A percentile compares a stretch with the other conserved stretches of the same genome.
Conservation (phyloP, 1,140 invertebrate genomes). For the Liolophura sinensis region DNA sequence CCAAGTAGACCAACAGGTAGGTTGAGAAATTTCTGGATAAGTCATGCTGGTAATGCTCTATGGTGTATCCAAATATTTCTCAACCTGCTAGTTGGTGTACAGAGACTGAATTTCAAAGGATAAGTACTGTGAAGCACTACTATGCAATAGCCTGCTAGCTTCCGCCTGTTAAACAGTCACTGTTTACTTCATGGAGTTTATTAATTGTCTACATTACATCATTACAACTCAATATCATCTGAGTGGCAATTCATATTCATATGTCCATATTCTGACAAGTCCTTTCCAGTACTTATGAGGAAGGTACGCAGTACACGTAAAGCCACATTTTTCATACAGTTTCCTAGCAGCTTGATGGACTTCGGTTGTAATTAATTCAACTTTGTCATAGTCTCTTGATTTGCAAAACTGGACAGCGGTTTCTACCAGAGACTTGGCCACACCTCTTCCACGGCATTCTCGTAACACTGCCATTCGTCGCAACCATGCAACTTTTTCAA, state of each 20-base stretch:
- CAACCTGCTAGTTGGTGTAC: no score
- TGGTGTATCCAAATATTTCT: no score
- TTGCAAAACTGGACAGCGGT: slow-evolving; percentile 22
- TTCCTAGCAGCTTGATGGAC: slow-evolving; percentile 26
- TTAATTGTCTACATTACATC: neutral
- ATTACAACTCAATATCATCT: neutral
- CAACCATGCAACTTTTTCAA: slow-evolving; percentile 26
- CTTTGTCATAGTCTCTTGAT: slow-evolving; percentile 14
- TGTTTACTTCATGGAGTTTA: no score
- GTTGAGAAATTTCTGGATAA: no score
- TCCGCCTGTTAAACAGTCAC: no score
- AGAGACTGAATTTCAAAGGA: no score
- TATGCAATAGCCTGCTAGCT: no score
- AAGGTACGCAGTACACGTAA: slow-evolving; percentile 15
- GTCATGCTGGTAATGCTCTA: no score
- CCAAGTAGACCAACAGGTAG: no score
- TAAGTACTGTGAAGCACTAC: no score
- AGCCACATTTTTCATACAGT: slow-evolving; percentile 25
- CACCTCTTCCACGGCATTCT: slow-evolving; percentile 22
- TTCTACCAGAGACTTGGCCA: slow-evolving; percentile 25
- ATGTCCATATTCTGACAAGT: slow-evolving; percentile 24
- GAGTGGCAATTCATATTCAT: slow-evolving; percentile 21
- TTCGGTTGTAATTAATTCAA: slow-evolving; percentile 30
- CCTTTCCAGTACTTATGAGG: slow-evolving; percentile 25
- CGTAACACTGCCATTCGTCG: slow-evolving; percentile 31